Evolutionary conservation across 2,113 vertebrate genomes (phyloP).

Genomic region (Prunella fulvescens): DNA sequence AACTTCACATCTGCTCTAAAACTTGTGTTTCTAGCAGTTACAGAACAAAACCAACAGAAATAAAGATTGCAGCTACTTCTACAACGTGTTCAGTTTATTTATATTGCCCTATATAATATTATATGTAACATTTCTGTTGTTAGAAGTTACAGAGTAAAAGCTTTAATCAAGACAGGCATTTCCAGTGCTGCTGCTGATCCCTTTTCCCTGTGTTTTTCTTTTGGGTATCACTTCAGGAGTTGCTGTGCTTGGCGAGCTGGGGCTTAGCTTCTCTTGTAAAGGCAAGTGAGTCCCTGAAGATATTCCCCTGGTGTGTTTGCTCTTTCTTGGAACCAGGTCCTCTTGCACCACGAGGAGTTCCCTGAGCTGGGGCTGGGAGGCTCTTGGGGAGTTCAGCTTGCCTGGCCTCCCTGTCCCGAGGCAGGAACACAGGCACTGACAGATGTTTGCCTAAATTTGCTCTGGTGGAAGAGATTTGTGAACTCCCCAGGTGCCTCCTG

Average conservation of each 20-base stretch:
- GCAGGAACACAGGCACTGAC: background rate
- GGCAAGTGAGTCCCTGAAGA: background rate
- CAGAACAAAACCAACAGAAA: background rate
- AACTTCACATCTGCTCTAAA: background rate
- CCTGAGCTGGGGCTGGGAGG: background rate
- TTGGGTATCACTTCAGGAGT: background rate
- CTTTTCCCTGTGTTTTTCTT: background rate
- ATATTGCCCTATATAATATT: background rate
- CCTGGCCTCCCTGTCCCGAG: background rate
- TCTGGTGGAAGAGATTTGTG: background rate
- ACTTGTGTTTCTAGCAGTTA: background rate
- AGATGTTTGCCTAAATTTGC: background rate
- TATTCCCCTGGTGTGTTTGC: background rate
- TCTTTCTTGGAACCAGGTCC: background rate
- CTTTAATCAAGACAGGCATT: background rate
- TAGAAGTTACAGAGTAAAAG: background rate
- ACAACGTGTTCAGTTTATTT: background rate
- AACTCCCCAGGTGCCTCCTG: background rate
- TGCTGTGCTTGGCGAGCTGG: background rate
- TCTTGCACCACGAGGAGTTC: background rate
- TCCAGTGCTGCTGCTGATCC: background rate
- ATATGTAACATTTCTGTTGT: fast-evolving
- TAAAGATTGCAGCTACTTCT: background rate
- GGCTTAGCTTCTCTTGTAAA: background rate
- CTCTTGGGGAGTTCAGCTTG: background rate